Evolutionary conservation across 2,888 invertebrate genomes (phyloP), one percentile per base, ranked within the genome.

Genomic region (Eucriotettix oculatus): DNA sequence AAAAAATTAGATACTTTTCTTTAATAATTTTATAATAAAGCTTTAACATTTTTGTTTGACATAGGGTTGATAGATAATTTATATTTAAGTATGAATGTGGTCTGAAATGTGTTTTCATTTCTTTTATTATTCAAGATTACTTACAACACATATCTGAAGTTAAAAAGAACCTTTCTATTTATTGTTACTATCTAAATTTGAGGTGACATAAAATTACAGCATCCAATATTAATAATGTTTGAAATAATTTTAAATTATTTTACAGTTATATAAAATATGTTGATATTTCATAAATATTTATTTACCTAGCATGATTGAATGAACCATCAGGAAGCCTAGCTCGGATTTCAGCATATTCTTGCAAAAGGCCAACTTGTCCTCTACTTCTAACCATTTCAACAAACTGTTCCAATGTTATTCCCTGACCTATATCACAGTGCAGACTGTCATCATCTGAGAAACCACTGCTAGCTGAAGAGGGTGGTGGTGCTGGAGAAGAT

Each of bases 361-460:
- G 84, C 68, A 84, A 79, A 63, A 96, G 82, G 12, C 94, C 95
- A 65, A 84, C 81, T 56, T 90, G 82, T 57, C 90, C 88, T 65
- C 86, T 82, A 68, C 83, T 78, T 65, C 85, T 83, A 66, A 90
- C 82, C 66, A 86, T 82, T 64, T 85, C 83, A 65, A 90, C 82
- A 70, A 92, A 82, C 73, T 88, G 87, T 60, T 81, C 79, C 68
- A 91, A 77, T 16, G 80, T 76, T 73, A 87, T 78, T 40, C 85
- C 81, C 65, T 82, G 80, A 12, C 74, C 73, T 58, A 73, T 69
- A 66, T 84, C 83, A 67, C 83, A 84, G 73, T 84, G 81, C 68
- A 88, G 81, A 73, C 88, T 88, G 77, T 91, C 92, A 78, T 92
- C 92, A 78, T 92, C 91, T 69, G 90, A 90, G 76, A 90, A 89